Conservation (phyloP, 2,797 vertebrate species). For the Argyrosomus regius region DNA sequence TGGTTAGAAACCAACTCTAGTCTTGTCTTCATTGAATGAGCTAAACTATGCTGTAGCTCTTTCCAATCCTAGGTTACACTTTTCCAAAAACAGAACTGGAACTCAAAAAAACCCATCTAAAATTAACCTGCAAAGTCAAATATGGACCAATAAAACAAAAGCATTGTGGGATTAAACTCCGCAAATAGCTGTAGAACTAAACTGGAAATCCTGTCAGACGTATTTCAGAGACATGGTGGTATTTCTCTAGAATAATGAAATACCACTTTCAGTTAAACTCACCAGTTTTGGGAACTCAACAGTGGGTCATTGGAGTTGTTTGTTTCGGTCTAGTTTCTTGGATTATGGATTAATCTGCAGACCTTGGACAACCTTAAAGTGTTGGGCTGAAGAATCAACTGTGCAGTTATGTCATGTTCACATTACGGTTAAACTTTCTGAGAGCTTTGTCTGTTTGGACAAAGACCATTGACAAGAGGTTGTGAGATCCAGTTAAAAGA, state of each 20-base stretch:
- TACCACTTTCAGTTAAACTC: conserved; percentile 27
- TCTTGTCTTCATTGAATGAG: neutral
- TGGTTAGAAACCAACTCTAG: neutral
- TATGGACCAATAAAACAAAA: neutral
- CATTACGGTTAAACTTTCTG: conserved; percentile 42
- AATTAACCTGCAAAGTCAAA: neutral
- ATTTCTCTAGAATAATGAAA: conserved; percentile 6
- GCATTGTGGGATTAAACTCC: neutral
- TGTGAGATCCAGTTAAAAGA: conserved; percentile 57
- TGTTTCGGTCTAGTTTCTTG: conserved; percentile 42
- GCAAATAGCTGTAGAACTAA: conserved; percentile 14
- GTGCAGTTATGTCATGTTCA: conserved; percentile 45
- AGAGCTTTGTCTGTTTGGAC: conserved; percentile 52
- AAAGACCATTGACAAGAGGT: conserved; percentile 45
- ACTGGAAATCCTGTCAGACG: conserved; percentile 1
- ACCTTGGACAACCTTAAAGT: conserved; percentile 47
- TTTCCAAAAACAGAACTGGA: neutral
- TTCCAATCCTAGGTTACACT: neutral
- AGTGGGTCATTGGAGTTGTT: conserved; percentile 48
- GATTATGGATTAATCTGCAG: conserved; percentile 61
- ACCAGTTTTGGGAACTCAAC: conserved; percentile 40
- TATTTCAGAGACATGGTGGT: too few species aligned
- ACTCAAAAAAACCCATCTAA: neutral
- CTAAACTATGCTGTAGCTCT: neutral
- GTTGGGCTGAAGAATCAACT: conserved; percentile 41